Evolutionary conservation across 64 coral and sea anemone species (phyloP).

Genomic region (Astreopora myriophthalma): DNA sequence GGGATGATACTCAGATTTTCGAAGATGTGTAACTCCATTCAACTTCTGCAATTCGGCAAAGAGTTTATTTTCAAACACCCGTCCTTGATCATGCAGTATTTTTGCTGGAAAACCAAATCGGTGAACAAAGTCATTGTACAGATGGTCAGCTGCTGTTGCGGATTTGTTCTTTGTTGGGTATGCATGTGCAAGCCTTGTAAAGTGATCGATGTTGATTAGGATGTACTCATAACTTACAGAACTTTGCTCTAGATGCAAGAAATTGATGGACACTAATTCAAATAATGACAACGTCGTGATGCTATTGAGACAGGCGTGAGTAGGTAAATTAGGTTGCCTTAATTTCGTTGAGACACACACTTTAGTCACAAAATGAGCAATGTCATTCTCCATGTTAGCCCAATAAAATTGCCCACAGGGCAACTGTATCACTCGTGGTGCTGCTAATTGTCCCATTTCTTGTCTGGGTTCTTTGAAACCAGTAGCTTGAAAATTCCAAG

Average conservation of each 20-base stretch:
- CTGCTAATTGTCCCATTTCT: slow-evolving; percentile 50
- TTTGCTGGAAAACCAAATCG: slow-evolving; percentile 30
- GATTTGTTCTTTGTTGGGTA: slow-evolving; percentile 9
- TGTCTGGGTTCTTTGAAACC: slow-evolving; percentile 34
- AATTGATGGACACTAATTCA: slow-evolving; percentile 41
- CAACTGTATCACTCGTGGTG: not conserved
- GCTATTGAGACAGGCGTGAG: not conserved
- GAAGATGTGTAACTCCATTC: not conserved
- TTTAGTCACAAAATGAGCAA: not conserved
- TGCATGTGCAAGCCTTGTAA: not conserved
- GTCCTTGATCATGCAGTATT: slow-evolving; percentile 40
- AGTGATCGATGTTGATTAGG: not conserved
- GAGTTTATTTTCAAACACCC: slow-evolving; percentile 41
- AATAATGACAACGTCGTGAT: slow-evolving; percentile 9
- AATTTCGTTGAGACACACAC: not conserved
- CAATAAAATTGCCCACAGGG: not conserved
- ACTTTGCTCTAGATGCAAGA: slow-evolving; percentile 27
- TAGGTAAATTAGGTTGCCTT: not conserved
- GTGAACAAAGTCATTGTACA: slow-evolving; percentile 45
- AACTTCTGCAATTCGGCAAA: slow-evolving; percentile 33
- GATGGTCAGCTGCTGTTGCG: slow-evolving; percentile 19
- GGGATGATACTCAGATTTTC: slow-evolving; percentile 43
- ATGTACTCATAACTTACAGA: not conserved
- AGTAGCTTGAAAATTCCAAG: not conserved
- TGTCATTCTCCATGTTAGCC: not conserved